These are phyloP conservation scores for Centropus bengalensis DNA, from an alignment of 2,113 vertebrate genomes.

Conservation along the genomic window DNA sequence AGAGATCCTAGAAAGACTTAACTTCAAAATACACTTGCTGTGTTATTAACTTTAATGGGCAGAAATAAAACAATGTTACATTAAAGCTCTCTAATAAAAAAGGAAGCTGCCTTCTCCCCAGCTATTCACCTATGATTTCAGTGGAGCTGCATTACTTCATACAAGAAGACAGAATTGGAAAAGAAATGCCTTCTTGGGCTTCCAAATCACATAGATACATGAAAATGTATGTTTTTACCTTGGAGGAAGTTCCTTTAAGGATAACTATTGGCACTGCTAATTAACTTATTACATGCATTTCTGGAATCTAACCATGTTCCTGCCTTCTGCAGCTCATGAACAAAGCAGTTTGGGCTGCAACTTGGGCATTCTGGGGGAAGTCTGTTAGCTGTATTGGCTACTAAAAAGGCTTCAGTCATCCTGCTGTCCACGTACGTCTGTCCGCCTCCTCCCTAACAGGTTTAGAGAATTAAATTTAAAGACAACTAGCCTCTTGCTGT, in stretches of 20 bases:
- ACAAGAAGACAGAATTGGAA: neutral
- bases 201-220: neutral
- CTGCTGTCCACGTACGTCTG: neutral
- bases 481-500: neutral
- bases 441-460: neutral
- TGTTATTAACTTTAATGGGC: slow-evolving; percentile 54
- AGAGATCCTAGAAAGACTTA: slow-evolving; percentile 73
- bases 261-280: neutral
- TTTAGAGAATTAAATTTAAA: neutral
- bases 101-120: neutral
- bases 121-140: neutral
- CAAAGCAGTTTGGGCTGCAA: neutral
- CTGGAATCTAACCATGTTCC: neutral
- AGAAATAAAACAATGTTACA: slow-evolving; percentile 62
- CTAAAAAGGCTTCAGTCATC: neutral
- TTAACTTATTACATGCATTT: neutral
- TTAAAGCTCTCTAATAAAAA: slow-evolving; percentile 12
- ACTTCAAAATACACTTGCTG: slow-evolving; percentile 68
- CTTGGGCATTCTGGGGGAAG: neutral
- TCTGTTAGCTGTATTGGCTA: neutral
- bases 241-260: neutral
- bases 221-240: neutral
- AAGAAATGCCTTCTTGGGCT: neutral
- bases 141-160: neutral
- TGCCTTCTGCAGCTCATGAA: neutral